phyloP scores from a whole-genome alignment of 2,888 invertebrate species.

The Andrena bicolor region DNA sequence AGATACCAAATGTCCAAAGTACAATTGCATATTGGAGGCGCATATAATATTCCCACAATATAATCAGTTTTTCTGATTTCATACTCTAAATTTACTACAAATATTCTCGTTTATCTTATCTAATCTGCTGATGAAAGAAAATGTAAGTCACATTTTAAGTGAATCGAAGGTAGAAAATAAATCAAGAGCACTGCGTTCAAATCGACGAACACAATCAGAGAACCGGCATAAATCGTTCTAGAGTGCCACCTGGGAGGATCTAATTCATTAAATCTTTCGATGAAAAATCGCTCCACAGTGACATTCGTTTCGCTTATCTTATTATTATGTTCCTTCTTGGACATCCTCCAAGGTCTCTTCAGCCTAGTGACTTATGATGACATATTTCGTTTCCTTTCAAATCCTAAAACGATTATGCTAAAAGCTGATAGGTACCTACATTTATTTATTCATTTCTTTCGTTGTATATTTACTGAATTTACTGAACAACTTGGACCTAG shows the following conservation, averaged over 20 bases:
- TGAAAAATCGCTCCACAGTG: constrained; percentile 64
- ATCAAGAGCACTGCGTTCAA: constrained; percentile 3
- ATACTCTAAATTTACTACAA: neutral
- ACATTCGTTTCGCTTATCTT: constrained; percentile 61
- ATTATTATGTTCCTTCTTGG: constrained; percentile 65
- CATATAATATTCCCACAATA: no score
- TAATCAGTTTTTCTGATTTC: neutral
- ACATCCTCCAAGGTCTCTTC: constrained; percentile 62
- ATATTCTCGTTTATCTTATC: no score
- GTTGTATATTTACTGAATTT: no score
- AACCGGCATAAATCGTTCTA: constrained; percentile 56
- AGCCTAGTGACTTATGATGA: constrained; percentile 56
- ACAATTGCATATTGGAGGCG: no score
- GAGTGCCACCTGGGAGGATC: constrained; percentile 36
- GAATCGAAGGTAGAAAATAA: neutral
- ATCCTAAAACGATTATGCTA: no score
- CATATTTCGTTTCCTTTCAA: constrained; percentile 34
- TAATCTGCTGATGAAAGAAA: neutral
- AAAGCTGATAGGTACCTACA: no score
- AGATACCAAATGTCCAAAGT: no score
- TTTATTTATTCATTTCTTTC: no score
- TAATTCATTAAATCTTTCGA: constrained; percentile 69
- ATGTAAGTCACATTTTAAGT: neutral
- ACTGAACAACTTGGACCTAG: no score
- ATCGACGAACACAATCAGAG: constrained; percentile 42